Evolutionary conservation across 2,888 invertebrate genomes (phyloP).

Genomic region (Tetanocera ferruginea): DNA sequence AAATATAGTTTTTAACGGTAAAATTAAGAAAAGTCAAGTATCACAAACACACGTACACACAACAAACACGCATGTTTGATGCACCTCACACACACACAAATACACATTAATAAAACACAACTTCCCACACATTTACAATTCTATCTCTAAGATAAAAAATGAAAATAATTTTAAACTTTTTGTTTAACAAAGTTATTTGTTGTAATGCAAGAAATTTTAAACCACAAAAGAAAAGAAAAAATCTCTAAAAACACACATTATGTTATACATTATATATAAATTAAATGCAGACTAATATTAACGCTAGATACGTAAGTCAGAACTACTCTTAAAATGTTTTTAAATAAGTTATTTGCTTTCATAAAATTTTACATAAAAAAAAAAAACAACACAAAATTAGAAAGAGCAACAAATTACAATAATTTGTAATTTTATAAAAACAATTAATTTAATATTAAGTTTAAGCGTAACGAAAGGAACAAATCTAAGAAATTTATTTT

Average conservation of each 20-base stretch:
- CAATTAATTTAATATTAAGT: constrained; percentile 18
- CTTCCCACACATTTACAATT: constrained; percentile 17
- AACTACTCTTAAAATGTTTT: constrained; percentile 36
- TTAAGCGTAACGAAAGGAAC: constrained; percentile 27
- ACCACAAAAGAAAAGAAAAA: constrained; percentile 20
- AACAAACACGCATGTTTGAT: not conserved
- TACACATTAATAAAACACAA: constrained; percentile 15
- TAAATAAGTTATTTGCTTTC: constrained; percentile 33
- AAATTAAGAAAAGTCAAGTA: constrained; percentile 18
- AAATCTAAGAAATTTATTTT: constrained; percentile 23
- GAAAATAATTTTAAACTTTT: constrained; percentile 5
- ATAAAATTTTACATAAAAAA: constrained; percentile 38
- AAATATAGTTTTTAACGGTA: constrained; percentile 12
- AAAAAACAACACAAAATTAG: not conserved
- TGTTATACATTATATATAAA: constrained; percentile 43
- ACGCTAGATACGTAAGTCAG: constrained; percentile 16
- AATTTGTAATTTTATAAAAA: constrained; percentile 21
- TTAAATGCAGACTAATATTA: constrained; percentile 29
- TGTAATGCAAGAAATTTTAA: constrained; percentile 28
- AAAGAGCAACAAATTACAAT: constrained; percentile 12
- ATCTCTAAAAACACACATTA: constrained; percentile 35
- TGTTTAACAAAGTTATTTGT: constrained; percentile 19
- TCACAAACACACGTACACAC: constrained; percentile 11
- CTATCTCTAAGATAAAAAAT: constrained; percentile 38
- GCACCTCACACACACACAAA: not conserved